Conservation (phyloP, 2,797 vertebrate genomes). For the Pseudochromis fuscus region DNA sequence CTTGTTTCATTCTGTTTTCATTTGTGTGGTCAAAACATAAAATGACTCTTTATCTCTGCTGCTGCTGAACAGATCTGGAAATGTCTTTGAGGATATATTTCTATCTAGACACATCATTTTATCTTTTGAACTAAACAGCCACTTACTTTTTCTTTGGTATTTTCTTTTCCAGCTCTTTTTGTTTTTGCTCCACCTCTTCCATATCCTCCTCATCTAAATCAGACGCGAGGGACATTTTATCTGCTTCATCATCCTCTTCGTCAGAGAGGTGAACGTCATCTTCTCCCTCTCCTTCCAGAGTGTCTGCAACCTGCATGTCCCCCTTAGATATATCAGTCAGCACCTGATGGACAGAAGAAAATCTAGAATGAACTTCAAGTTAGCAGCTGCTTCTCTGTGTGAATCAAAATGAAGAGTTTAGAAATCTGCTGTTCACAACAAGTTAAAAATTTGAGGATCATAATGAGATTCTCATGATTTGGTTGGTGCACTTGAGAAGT, state of each 20-base stretch:
- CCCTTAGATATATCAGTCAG: conserved; percentile 88
- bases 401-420: not conserved
- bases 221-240: conserved; percentile 89
- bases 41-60: too few species aligned
- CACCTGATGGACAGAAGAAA: conserved; percentile 58
- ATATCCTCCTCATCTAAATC: conserved; percentile 92
- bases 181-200: conserved; percentile 83
- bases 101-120: too few species aligned
- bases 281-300: conserved; percentile 80
- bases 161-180: conserved; percentile 73
- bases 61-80: too few species aligned
- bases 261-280: conserved; percentile 89
- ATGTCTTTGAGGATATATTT: too few species aligned
- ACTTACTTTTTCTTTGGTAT: conserved; percentile 77
- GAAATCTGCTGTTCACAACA: too few species aligned
- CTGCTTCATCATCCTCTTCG: conserved; percentile 70
- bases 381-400: not conserved
- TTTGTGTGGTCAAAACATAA: too few species aligned
- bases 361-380: not conserved
- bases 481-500: not conserved
- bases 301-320: conserved; percentile 91
- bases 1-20: not conserved
- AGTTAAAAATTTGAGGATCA: too few species aligned
- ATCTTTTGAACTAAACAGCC: not conserved
- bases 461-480: not conserved